These are phyloP conservation scores for Dasysyrphus tricinctus DNA, from an alignment of 2,888 invertebrate genomes.

Conservation along the genomic window DNA sequence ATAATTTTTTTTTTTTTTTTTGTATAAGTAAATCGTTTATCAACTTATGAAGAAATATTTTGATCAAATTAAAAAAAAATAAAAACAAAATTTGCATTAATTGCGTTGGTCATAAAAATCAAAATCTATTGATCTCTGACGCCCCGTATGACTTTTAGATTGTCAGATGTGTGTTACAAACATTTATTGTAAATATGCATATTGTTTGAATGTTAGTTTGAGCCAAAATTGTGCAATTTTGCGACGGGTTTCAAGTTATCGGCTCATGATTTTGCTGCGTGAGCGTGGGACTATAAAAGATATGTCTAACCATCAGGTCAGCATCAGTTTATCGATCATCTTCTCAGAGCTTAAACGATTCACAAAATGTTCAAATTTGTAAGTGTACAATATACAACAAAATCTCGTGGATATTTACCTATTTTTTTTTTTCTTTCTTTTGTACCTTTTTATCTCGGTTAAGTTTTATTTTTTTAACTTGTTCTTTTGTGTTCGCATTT, in stretches of 20 bases:
- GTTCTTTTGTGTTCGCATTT: constrained; percentile 20
- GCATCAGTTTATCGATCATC: constrained; percentile 62
- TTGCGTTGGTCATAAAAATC: constrained; percentile 4
- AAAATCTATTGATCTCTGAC: constrained; percentile 9
- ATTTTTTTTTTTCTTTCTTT: not conserved
- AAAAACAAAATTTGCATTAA: constrained; percentile 33
- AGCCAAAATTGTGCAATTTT: constrained; percentile 30
- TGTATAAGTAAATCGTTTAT: not conserved
- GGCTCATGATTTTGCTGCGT: not conserved
- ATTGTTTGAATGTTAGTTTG: not conserved
- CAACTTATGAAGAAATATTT: constrained; percentile 18
- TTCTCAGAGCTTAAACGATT: constrained; percentile 50
- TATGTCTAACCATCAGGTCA: constrained; percentile 40
- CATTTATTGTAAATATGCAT: constrained; percentile 26
- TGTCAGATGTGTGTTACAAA: constrained; percentile 15
- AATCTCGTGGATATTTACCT: constrained; percentile 7
- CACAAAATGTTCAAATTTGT: constrained; percentile 67
- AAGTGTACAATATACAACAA: constrained; percentile 25
- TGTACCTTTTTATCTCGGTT: not conserved
- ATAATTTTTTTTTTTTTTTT: too few relatives aligned
- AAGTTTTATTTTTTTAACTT: not conserved
- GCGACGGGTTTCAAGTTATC: not conserved
- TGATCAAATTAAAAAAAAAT: not conserved
- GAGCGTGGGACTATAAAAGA: constrained; percentile 60
- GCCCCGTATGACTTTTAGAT: not conserved